Base-by-base conservation (phyloP, 2,113 vertebrate genomes). In the Micromys minutus region DNA sequence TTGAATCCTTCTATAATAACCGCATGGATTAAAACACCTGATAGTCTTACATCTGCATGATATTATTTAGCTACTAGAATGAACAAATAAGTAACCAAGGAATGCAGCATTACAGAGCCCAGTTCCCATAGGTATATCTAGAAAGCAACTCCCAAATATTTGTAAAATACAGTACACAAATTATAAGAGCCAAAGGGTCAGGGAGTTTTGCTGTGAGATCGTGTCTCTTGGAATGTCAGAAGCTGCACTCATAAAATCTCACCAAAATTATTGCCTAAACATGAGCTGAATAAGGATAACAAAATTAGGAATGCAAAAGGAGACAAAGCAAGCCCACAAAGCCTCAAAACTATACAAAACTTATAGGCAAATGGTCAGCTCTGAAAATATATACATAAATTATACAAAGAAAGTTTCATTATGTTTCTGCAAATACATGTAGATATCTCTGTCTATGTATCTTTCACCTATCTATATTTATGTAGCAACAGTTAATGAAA, bases 1-100 rank as follows among this genome's bases (percentile, higher is more conserved):
- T 16, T 42, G 10, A 31, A 11, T 67, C 15, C 52, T 61, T 74
- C 52, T 63, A 39, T 75, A 65, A 39, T 50, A 12, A 65, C 52
- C 24, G 17, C 59, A 77, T 36, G 52, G 7, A 76, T 75, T 19
- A 86, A 71, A 86, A 50, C 11, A 39, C 65, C 45, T 63, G 12
- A 87, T 19, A 36, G 10, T 52, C 34, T 42, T 0, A 34, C 19
- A 36, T 87, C 55, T 93, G 50, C 31, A 65, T 5, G 15, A 63
- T 47, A 75, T 74, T 84, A 74, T 42, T 36, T 63, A 4, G 12
- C 19, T 55, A 87, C 69, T 87, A 24, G 77, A 93, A 69, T 79
- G 31, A 92, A 39, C 45, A 29, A 71, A 69, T 92, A 81, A 67
- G 71, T 26, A 90, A 94, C 76, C 59, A 90, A 72, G 22, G 71